Percentiles rank a stretch among this genome's conserved stretches.
These are phyloP conservation scores for Aleadryas rufinucha DNA, from an alignment of 2,113 vertebrate species.

Conservation along the genomic window DNA sequence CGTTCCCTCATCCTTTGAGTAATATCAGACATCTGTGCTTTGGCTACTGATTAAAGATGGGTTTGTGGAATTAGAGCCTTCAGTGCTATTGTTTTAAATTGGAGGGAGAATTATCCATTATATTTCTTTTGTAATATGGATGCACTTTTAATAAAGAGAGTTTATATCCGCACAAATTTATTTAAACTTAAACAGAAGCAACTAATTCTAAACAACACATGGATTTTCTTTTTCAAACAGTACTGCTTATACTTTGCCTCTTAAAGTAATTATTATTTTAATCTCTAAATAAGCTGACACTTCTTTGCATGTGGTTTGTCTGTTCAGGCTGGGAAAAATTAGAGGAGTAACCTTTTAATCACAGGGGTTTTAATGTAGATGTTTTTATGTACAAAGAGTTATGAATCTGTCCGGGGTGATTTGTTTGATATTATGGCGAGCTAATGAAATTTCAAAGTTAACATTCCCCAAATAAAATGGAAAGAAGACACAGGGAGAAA, in stretches of 20 bases:
- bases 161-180: background rate
- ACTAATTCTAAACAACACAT: slow-evolving; percentile 13
- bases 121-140: slow-evolving; percentile 6
- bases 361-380: background rate
- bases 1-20: background rate
- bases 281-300: slow-evolving; percentile 42
- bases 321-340: slow-evolving; percentile 33
- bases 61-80: slow-evolving; percentile 30
- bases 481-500: slow-evolving; percentile 44
- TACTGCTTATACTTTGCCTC: slow-evolving; percentile 16
- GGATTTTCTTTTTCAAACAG: slow-evolving; percentile 33
- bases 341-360: slow-evolving; percentile 50
- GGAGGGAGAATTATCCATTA: slow-evolving; percentile 6
- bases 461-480: slow-evolving; percentile 45
- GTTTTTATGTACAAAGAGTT: slow-evolving; percentile 33
- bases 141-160: slow-evolving; percentile 18
- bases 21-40: slow-evolving; percentile 45
- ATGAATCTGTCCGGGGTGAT: slow-evolving; percentile 8
- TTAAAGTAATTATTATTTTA: slow-evolving; percentile 55
- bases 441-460: slow-evolving; percentile 59
- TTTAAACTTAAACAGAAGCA: slow-evolving; percentile 47
- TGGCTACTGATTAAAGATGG: slow-evolving; percentile 53
- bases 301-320: slow-evolving; percentile 48
- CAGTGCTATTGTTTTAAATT: slow-evolving; percentile 32
- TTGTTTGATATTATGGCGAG: slow-evolving; percentile 8